A percentile compares a stretch with the other conserved stretches of the same genome.
Conservation (phyloP, 2,888 invertebrate species). For the Meteorus cinctellus region DNA sequence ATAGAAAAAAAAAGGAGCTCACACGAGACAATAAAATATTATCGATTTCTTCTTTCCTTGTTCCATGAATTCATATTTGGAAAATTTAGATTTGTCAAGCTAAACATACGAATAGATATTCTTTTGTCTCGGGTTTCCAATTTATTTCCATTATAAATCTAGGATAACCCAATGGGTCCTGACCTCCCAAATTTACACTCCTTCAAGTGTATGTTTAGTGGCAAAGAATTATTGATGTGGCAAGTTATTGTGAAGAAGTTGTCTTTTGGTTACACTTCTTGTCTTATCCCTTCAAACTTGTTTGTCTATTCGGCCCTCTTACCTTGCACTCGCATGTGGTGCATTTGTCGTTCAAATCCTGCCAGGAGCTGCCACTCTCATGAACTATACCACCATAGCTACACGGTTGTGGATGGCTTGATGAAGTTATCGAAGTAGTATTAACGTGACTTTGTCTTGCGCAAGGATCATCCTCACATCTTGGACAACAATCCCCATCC, state of each 20-base stretch:
- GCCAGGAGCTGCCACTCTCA: conserved; percentile 77
- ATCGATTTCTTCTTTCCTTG: background rate
- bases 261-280: background rate
- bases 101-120: background rate
- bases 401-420: conserved; percentile 74
- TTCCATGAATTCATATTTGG: background rate
- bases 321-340: conserved; percentile 85
- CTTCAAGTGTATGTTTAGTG: conserved; percentile 19
- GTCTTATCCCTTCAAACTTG: background rate
- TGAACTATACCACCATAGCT: conserved; percentile 78
- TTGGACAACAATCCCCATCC: conserved; percentile 82
- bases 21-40: conserved; percentile 10
- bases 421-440: conserved; percentile 58
- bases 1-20: background rate
- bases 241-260: conserved; percentile 3
- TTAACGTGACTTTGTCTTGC: conserved; percentile 65
- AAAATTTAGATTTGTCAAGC: background rate
- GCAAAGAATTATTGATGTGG: conserved; percentile 20
- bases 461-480: conserved; percentile 80
- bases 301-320: conserved; percentile 65
- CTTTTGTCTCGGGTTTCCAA: conserved; percentile 9
- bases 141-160: background rate
- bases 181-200: background rate
- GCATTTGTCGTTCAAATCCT: conserved; percentile 79
- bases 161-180: background rate